A percentile compares a stretch with the other conserved stretches of the same genome.
These are phyloP conservation scores for Notospermus geniculatus DNA, from an alignment of 1,140 invertebrate genomes.

Conservation along the genomic window DNA sequence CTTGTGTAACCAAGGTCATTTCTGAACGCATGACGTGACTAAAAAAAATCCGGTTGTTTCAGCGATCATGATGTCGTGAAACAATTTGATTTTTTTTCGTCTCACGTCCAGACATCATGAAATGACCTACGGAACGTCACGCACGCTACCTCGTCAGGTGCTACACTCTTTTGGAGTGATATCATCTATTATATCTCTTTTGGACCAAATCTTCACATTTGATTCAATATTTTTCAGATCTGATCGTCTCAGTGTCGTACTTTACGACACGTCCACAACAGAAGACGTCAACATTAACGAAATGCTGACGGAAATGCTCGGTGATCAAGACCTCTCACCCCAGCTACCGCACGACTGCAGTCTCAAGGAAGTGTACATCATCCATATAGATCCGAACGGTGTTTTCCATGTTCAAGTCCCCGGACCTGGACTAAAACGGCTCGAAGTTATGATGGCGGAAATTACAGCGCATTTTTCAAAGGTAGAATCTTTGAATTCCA, in stretches of 20 bases:
- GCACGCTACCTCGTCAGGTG: too few relatives aligned
- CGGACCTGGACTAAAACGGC: not conserved
- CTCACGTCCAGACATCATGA: too few relatives aligned
- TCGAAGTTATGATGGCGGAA: not conserved
- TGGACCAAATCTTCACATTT: too few relatives aligned
- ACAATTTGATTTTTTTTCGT: too few relatives aligned
- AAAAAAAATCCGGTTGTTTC: too few relatives aligned
- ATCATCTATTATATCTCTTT: too few relatives aligned
- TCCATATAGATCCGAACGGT: not conserved
- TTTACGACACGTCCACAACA: not conserved
- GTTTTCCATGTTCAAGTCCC: not conserved
- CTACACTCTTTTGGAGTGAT: too few relatives aligned
- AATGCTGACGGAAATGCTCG: not conserved
- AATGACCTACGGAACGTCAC: too few relatives aligned
- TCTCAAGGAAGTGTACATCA: slow-evolving; percentile 2
- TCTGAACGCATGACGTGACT: too few relatives aligned
- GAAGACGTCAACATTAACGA: slow-evolving; percentile 8
- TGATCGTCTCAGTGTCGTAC: not conserved
- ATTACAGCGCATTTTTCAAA: slow-evolving; percentile 1
- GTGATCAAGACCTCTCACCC: not conserved
- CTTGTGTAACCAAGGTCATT: too few relatives aligned
- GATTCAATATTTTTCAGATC: not conserved
- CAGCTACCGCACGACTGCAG: not conserved
- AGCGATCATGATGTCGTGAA: too few relatives aligned
- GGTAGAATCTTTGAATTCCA: not conserved